phyloP scores from a whole-genome alignment of 2,113 vertebrate genomes.

The Psittacula cyanocephala region DNA sequence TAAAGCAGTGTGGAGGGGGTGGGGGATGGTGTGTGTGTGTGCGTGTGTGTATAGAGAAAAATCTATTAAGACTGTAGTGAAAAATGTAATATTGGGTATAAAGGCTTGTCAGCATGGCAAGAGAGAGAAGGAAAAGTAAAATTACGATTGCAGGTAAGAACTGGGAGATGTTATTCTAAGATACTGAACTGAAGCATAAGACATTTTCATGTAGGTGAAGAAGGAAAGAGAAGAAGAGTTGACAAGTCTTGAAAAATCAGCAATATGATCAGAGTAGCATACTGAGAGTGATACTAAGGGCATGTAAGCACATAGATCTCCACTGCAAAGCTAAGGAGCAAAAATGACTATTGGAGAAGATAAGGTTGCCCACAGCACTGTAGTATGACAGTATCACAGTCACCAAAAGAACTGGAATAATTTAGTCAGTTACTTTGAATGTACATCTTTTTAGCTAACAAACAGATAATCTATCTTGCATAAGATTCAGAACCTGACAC shows the following conservation, averaged over 20 bases:
- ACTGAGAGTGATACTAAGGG: neutral
- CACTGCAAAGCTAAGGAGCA: neutral
- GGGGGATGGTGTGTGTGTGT: too few relatives aligned
- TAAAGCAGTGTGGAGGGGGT: too few relatives aligned
- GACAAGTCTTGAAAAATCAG: neutral
- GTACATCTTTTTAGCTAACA: neutral
- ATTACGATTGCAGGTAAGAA: neutral
- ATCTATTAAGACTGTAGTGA: neutral
- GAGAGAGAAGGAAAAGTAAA: neutral
- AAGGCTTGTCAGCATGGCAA: neutral
- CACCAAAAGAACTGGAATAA: neutral
- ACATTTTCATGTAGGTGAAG: neutral
- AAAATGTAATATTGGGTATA: neutral
- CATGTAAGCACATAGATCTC: neutral
- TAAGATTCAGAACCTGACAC: neutral
- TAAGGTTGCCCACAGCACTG: neutral
- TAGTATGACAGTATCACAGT: neutral
- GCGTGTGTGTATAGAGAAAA: neutral
- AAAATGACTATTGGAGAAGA: neutral
- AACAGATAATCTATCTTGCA: neutral
- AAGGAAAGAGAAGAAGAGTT: neutral
- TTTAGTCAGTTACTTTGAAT: neutral
- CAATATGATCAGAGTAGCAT: neutral
- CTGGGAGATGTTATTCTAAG: neutral
- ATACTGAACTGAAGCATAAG: neutral